These are phyloP conservation scores for Ridgeia piscesae DNA, from an alignment of 1,140 invertebrate species.

Conservation along the genomic window DNA sequence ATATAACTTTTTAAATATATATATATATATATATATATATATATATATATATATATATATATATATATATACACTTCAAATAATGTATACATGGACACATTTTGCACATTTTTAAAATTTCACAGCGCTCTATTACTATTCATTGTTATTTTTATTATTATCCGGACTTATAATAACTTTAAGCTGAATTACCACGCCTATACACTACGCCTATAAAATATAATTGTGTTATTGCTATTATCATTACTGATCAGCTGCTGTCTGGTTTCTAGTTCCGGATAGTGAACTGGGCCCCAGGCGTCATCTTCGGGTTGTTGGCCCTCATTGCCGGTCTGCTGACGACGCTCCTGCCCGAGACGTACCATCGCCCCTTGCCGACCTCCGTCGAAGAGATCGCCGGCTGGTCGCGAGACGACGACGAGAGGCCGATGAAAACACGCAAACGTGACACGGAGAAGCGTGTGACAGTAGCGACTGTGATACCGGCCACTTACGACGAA, in stretches of 20 bases:
- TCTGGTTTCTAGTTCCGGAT: neutral
- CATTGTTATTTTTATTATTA: too few species aligned
- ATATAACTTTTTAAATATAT: too few species aligned
- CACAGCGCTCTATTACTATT: too few species aligned
- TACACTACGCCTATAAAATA: too few species aligned
- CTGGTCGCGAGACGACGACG: neutral
- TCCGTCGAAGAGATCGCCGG: conserved; percentile 39
- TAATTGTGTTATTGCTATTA: too few species aligned
- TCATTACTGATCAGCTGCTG: neutral
- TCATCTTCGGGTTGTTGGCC: conserved; percentile 30
- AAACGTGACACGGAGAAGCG: neutral
- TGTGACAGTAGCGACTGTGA: neutral
- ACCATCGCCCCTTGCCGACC: conserved; percentile 36
- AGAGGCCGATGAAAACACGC: neutral
- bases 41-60: too few species aligned
- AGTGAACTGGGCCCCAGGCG: neutral
- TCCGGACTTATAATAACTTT: too few species aligned
- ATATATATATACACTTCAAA: too few species aligned
- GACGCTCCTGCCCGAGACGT: conserved; percentile 42
- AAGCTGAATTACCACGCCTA: too few species aligned
- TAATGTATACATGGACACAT: too few species aligned
- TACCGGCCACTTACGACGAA: neutral
- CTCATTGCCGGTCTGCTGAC: conserved; percentile 32
- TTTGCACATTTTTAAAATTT: too few species aligned
- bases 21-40: too few species aligned